Evolutionary conservation across 1,140 invertebrate genomes (phyloP), one percentile per base, ranked within the genome.

Genomic region (Zaprionus inermis): DNA sequence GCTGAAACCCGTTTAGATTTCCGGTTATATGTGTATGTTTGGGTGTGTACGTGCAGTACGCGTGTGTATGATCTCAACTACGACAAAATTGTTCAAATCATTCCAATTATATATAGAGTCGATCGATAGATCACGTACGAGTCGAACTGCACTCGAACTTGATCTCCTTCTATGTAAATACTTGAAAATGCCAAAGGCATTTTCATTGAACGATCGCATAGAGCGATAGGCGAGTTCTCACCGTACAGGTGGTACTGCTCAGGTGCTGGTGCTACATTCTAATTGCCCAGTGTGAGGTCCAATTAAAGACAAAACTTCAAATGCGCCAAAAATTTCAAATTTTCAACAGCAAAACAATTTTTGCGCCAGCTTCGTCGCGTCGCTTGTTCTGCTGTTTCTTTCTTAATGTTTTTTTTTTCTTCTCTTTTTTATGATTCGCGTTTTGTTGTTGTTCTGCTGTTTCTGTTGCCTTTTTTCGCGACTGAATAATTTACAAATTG

Each of bases 401-500:
- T 57, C 24, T 64, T 44, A 75, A 44, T 49, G 44, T 49, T 36
- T 7, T 46, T 22, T 12, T 38, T 61, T 72, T 36, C 5, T 36
- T 41, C 24, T 64, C 51, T 75, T 76, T 79, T 57, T 30, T 28
- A 28, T 28, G 24, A 28, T 28, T 28, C 24, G 36, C 51, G 16
- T 28, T 66, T 28, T 28, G 24, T 28, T 28, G 24, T 28, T 28
- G 24, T 28, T 28, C 24, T 28, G 24, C 5, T 28, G 24, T 20
- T 49, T 32, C 5, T 65, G 49, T 32, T 46, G 16, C 24, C 11
- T 28, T 69, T 69, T 61, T 44, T 49, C 61, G 78, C 78, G 79
- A 81, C 80, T 83, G 79, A 83, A 83, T 70, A 79, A 84, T 83
- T 83, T 83, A 83, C 80, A 84, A 83, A 83, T 83, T 84, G 80